Conservation (phyloP, 2,113 vertebrate genomes). For the Oceanites oceanicus region DNA sequence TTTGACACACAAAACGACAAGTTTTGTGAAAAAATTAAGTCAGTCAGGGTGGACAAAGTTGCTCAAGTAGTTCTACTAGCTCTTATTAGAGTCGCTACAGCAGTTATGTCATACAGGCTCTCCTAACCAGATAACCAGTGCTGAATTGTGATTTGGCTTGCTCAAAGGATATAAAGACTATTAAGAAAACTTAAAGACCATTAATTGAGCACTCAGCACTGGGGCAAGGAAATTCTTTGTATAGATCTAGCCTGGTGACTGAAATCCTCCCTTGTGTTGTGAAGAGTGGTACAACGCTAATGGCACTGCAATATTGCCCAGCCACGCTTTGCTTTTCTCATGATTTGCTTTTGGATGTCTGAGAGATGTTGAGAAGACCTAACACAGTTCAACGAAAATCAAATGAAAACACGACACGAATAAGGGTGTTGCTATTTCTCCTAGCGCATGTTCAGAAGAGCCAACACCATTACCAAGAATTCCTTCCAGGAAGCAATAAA, state of each 20-base stretch:
- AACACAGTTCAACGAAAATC: not conserved
- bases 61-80: not conserved
- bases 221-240: not conserved
- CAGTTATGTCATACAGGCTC: not conserved
- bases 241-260: not conserved
- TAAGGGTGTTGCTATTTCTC: slow-evolving; percentile 1
- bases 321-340: not conserved
- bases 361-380: not conserved
- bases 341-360: not conserved
- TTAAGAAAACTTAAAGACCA: not conserved
- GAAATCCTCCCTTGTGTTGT: not conserved
- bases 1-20: not conserved
- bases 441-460: not conserved
- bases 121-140: not conserved
- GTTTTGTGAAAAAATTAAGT: not conserved
- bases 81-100: not conserved
- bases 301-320: not conserved
- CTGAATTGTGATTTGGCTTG: not conserved
- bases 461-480: slow-evolving; percentile 17
- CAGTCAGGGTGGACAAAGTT: not conserved
- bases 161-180: not conserved
- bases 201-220: not conserved
- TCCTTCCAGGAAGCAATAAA: slow-evolving; percentile 54
- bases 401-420: not conserved
- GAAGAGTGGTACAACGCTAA: not conserved